Base-by-base conservation (phyloP, 2,113 vertebrate genomes). In the Poeciliopsis occidentalis region DNA sequence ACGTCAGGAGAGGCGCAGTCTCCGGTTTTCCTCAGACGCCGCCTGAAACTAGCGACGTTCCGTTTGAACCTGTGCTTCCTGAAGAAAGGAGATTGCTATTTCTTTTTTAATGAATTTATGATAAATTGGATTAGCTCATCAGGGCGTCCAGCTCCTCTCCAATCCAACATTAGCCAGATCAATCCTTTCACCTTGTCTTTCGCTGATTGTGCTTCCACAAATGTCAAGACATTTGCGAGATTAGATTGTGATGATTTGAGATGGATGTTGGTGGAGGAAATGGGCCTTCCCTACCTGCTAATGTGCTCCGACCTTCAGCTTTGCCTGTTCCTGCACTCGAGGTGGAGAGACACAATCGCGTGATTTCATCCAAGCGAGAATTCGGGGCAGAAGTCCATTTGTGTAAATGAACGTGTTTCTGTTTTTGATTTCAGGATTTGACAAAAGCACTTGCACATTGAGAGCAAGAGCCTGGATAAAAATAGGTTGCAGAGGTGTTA, bases 401-500 rank as follows among this genome's bases (percentile, higher is more conserved):
- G 27, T 51, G 78, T 39, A 10, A 60, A n/a, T 51, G 2, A 39
- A 19, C 34, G 22, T 47, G 19, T 24, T 60, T 29, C n/a, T 24
- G 26, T 24, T 76, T 41, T 26, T 8, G 60, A 19, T 67, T 44
- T 29, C 4, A 54, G 60, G 44, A 44, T 64, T 73, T 27, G 72
- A 34, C 69, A 69, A 51, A 64, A 64, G 3, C 44, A 75, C 80
- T 51, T 78, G 68, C 27, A 78, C 62, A 75, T 80, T 34, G 63
- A 78, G 60, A 72, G 26, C 72, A 67, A 47, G 66, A 79, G 70
- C 51, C 75, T 87, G 82, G 88, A 85, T 66, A 69, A 70, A 80
- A 85, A 67, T 81, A 60, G 62, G 17, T 61, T 85, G 76, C 66
- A 76, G 87, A 80, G 81, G 83, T 84, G 83, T 80, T 74, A 60